Evolutionary conservation across 2,888 invertebrate species (phyloP), one percentile per base, ranked within the genome.

Genomic region (Cryptus armator): DNA sequence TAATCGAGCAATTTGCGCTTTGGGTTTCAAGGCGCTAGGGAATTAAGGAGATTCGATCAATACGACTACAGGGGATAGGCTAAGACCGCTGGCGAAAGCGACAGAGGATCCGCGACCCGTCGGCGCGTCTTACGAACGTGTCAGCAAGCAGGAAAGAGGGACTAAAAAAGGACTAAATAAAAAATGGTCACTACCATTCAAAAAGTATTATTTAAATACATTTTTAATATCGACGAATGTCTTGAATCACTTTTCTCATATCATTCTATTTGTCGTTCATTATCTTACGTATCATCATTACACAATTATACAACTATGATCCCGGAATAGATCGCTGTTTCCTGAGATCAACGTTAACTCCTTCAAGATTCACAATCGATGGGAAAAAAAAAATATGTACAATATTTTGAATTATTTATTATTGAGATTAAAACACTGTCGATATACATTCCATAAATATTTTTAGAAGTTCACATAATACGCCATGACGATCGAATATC

Each of bases 1-100:
- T 66, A 66, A 43, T 43, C 43, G 43, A 44, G 19, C 10, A 43
- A 66, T 24, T 66, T 66, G 66, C 24, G n/a, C 43, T 66, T 66
- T 16, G 10, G 19, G 10, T 16, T 66, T 43, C 10, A 29, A 43
- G 43, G 10, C 16, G 16, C 9, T 43, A 10, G 66, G 16, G 66
- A 66, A 43, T 44, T 43, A 43, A 43, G 62, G n/a, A n/a, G 7
- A 29, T 32, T n/a, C n/a, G 59, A 59, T 59, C 59, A 19, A 24
- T 59, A 24, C 53, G 56, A 53, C 53, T 59, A 59, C 12, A 37
- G 37, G 37, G 37, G 53, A 53, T 19, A 16, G 19, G 4, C n/a
- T 12, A 48, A 48, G 46, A 37, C 16, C 16, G 53, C 0, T 16
- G 6, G 53, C 16, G 16, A 53, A 19, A 53, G 29, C 3, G 29